Evolutionary conservation across 2,797 vertebrate genomes (phyloP).

Genomic region (Cyprinodon diabolis): DNA sequence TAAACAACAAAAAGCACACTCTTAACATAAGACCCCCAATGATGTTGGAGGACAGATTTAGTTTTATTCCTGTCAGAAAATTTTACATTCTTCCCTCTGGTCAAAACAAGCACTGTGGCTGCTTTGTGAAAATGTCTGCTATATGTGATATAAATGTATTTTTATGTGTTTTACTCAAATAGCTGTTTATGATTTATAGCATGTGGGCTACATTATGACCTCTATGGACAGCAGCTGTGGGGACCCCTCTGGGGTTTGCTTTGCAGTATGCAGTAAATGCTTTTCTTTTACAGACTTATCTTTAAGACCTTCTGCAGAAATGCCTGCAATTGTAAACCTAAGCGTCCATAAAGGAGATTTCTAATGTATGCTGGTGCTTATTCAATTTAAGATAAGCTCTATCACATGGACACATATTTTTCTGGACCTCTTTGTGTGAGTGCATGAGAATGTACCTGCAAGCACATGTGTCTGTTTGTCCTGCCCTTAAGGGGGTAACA

Average conservation of each 20-base stretch:
- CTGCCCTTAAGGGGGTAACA: conserved; percentile 4
- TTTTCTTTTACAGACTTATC: conserved; percentile 65
- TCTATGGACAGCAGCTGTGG: conserved; percentile 40
- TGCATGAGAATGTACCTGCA: conserved; percentile 9
- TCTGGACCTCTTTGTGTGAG: conserved; percentile 3
- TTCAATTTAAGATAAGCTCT: conserved; percentile 55
- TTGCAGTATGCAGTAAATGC: conserved; percentile 34
- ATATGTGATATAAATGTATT: conserved; percentile 47
- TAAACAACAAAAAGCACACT: conserved; percentile 35
- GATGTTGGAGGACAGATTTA: conserved; percentile 5
- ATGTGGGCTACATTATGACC: conserved; percentile 36
- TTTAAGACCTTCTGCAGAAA: conserved; percentile 62
- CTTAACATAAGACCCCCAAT: not conserved
- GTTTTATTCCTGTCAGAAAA: not conserved
- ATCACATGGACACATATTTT: conserved; percentile 31
- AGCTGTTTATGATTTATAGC: conserved; percentile 60
- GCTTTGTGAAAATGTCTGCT: conserved; percentile 29
- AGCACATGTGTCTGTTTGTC: conserved; percentile 25
- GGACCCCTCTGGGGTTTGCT: conserved; percentile 40
- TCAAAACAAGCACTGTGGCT: conserved; percentile 14
- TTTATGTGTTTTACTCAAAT: conserved; percentile 41
- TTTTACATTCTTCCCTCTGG: conserved; percentile 13
- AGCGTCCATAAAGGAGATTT: conserved; percentile 40
- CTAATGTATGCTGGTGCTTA: conserved; percentile 46
- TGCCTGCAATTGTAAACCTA: conserved; percentile 39